Conservation (phyloP, 2,888 invertebrate genomes). For the Orthosia cruda region DNA sequence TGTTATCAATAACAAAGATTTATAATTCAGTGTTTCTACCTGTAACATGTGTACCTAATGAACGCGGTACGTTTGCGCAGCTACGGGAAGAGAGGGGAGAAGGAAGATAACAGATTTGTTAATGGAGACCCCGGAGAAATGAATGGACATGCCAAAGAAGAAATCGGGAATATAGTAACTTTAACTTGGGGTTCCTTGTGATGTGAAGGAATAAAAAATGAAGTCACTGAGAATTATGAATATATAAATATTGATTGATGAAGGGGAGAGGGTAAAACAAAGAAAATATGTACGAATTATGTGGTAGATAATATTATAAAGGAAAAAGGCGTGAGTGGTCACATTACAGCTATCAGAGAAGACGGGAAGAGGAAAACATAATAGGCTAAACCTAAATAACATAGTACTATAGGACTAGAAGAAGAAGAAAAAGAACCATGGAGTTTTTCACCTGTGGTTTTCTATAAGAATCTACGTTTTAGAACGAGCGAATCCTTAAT, state of each 20-base stretch:
- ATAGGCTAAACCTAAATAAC: background rate
- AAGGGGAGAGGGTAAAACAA: background rate
- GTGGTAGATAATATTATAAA: too few relatives aligned
- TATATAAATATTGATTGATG: background rate
- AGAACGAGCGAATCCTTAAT: background rate
- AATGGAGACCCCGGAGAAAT: slow-evolving; percentile 63
- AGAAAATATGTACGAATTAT: background rate
- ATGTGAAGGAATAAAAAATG: too few relatives aligned
- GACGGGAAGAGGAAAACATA: background rate
- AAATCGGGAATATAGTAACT: background rate
- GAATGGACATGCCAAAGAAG: slow-evolving; percentile 64
- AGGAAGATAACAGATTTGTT: slow-evolving; percentile 75
- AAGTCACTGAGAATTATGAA: background rate
- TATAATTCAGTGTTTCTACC: slow-evolving; percentile 56
- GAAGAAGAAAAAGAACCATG: background rate
- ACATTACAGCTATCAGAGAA: background rate
- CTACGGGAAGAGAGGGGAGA: slow-evolving; percentile 25
- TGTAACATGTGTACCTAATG: slow-evolving; percentile 58
- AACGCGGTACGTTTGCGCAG: slow-evolving; percentile 74
- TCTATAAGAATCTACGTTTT: background rate
- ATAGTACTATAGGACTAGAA: background rate
- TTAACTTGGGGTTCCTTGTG: too few relatives aligned
- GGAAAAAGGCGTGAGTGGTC: too few relatives aligned
- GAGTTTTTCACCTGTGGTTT: background rate
- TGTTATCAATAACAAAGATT: slow-evolving; percentile 56